Conservation (phyloP, 2,113 vertebrate species). For the Nothocercus nigrocapillus region DNA sequence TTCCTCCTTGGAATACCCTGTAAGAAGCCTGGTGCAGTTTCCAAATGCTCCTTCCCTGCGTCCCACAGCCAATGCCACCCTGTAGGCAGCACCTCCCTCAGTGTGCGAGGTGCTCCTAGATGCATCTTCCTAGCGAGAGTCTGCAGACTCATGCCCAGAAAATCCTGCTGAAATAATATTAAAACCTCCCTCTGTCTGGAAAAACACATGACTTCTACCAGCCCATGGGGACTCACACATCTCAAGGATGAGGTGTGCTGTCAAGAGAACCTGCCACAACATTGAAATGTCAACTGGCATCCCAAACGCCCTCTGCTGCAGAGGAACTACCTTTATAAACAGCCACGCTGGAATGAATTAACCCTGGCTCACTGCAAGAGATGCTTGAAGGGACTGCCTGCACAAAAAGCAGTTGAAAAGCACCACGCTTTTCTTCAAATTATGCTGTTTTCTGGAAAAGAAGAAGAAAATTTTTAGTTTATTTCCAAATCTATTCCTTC, state of each 20-base stretch:
- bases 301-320: background rate
- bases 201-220: background rate
- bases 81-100: too few relatives aligned
- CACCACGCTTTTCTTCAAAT: background rate
- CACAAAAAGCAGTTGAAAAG: background rate
- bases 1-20: too few relatives aligned
- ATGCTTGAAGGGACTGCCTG: background rate
- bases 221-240: background rate
- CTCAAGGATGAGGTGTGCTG: background rate
- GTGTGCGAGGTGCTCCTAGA: background rate
- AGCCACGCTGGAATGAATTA: background rate
- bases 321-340: background rate
- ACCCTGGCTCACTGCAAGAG: background rate
- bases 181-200: background rate
- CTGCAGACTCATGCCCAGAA: background rate
- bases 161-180: background rate
- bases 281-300: background rate
- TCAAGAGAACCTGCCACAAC: background rate
- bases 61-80: too few relatives aligned
- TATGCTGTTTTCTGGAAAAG: background rate
- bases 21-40: too few relatives aligned
- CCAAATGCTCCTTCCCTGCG: too few relatives aligned
- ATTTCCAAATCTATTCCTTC: background rate
- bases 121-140: background rate
- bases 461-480: background rate